Percentiles rank a stretch among this genome's conserved stretches.
Conservation (phyloP, 2,113 vertebrate genomes). For the Ictidomys tridecemlineatus region DNA sequence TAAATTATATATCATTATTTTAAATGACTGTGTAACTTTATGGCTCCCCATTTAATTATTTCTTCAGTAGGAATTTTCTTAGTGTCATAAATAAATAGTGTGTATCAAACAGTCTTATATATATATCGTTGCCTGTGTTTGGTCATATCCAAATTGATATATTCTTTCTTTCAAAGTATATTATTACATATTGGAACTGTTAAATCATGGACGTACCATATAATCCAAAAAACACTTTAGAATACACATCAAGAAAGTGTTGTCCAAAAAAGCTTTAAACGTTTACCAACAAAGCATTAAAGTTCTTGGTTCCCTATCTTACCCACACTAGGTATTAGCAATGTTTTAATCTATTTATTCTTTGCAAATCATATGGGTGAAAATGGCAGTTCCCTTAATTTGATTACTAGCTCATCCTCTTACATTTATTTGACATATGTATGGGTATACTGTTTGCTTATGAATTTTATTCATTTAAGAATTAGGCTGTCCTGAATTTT, state of each 20-base stretch:
- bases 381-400: neutral
- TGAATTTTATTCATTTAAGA: slow-evolving; percentile 31
- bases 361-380: neutral
- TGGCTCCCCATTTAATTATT: neutral
- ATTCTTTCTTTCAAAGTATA: neutral
- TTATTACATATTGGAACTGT: neutral
- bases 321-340: neutral
- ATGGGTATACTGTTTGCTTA: neutral
- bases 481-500: slow-evolving; percentile 32
- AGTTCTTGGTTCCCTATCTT: neutral
- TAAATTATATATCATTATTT: neutral
- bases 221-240: neutral
- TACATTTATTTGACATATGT: neutral
- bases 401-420: neutral
- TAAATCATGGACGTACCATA: neutral
- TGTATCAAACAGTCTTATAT: neutral
- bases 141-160: neutral
- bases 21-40: neutral
- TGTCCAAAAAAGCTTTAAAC: neutral
- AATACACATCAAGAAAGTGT: neutral
- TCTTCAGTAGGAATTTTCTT: neutral
- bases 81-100: neutral
- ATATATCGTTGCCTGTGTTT: neutral
- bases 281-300: neutral
- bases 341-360: neutral